Conservation (phyloP, 1,140 invertebrate genomes). For the Monomorium pharaonis region DNA sequence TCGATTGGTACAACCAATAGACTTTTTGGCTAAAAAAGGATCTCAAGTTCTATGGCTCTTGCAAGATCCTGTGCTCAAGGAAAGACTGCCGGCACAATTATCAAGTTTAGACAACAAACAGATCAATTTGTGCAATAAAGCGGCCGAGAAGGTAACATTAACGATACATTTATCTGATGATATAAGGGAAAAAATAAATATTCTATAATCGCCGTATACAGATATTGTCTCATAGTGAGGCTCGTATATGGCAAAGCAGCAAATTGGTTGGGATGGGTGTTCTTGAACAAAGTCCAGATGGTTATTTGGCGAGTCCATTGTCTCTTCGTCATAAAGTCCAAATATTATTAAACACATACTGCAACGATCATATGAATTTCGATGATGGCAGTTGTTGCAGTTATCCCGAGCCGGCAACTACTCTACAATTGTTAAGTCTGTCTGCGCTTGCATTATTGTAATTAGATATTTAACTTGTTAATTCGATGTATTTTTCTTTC, state of each 20-base stretch:
- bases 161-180: not conserved
- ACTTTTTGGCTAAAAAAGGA: conserved; percentile 88
- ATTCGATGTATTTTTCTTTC: not conserved
- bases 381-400: conserved; percentile 98
- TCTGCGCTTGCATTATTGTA: conserved; percentile 93
- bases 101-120: conserved; percentile 92
- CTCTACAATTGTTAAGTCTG: conserved; percentile 94
- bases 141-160: conserved; percentile 89
- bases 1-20: conserved; percentile 90
- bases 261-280: conserved; percentile 92
- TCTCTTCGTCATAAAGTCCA: conserved; percentile 91
- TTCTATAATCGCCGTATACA: conserved; percentile 75
- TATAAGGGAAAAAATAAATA: conserved; percentile 18
- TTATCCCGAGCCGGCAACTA: conserved; percentile 94
- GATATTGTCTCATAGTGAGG: conserved; percentile 90
- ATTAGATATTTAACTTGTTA: conserved; percentile 67
- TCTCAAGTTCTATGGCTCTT: conserved; percentile 94
- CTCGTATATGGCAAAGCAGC: conserved; percentile 93
- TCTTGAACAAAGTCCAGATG: conserved; percentile 89
- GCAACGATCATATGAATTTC: conserved; percentile 99
- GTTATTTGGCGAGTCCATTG: conserved; percentile 87
- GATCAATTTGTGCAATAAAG: conserved; percentile 93
- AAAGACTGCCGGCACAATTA: conserved; percentile 88
- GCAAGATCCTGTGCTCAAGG: conserved; percentile 93
- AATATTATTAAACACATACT: conserved; percentile 97